These are phyloP conservation scores for Morinoia aosen DNA, from an alignment of 2,888 invertebrate genomes.

Conservation along the genomic window DNA sequence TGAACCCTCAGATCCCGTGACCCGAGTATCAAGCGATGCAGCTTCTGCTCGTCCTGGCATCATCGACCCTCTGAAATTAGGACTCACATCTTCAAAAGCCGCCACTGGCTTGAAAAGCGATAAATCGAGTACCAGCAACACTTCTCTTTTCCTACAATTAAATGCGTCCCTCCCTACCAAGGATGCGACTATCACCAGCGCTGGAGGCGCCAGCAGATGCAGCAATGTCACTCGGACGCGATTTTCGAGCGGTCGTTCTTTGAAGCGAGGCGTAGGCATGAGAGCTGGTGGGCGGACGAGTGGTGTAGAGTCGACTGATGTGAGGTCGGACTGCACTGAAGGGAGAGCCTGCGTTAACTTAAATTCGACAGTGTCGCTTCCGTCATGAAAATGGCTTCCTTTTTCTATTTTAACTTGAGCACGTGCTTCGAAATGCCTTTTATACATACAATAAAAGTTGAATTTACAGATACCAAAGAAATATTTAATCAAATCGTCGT, in stretches of 20 bases:
- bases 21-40: background rate
- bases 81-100: background rate
- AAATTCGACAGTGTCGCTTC: background rate
- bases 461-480: background rate
- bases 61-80: background rate
- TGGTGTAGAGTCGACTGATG: background rate
- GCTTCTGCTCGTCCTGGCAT: background rate
- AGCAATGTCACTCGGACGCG: background rate
- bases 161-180: background rate
- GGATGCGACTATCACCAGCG: background rate
- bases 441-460: background rate
- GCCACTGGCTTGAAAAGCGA: background rate
- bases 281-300: background rate
- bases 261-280: background rate
- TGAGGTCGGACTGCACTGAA: background rate
- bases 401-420: background rate
- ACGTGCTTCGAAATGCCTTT: background rate
- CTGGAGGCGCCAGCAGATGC: background rate
- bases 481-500: background rate
- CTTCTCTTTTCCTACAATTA: background rate
- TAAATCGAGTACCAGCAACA: background rate
- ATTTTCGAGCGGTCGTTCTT: background rate
- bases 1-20: background rate
- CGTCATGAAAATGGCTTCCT: constrained; percentile 28
- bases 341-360: background rate